phyloP scores from a whole-genome alignment of 2,113 vertebrate genomes.

The Colinus virginianus region DNA sequence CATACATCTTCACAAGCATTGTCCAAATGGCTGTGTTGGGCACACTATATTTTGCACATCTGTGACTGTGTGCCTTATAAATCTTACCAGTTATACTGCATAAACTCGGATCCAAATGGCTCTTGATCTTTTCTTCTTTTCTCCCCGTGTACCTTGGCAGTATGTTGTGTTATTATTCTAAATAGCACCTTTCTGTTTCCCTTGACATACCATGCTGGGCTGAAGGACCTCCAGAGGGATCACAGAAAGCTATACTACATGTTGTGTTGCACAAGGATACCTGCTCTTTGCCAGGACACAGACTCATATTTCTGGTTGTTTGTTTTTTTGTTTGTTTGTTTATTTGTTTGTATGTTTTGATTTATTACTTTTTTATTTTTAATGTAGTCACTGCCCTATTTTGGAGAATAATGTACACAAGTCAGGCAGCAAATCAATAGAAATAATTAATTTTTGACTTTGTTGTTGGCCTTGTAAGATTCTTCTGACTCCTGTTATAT shows the following conservation, averaged over 20 bases:
- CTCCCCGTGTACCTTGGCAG: fast-evolving
- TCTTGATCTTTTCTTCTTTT: not conserved
- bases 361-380: not conserved
- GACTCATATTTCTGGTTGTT: not conserved
- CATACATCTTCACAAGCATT: not conserved
- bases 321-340: not conserved
- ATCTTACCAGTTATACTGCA: not conserved
- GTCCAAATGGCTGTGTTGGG: not conserved
- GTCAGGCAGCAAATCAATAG: not conserved
- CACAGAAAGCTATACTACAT: not conserved
- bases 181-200: not conserved
- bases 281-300: not conserved
- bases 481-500: not conserved
- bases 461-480: not conserved
- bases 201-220: not conserved
- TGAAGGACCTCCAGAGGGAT: not conserved
- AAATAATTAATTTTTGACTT: not conserved
- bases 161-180: not conserved
- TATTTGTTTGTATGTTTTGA: not conserved
- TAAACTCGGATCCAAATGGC: not conserved
- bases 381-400: not conserved
- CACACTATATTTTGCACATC: not conserved
- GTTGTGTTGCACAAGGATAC: not conserved
- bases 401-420: not conserved
- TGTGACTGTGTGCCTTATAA: not conserved